Conservation (phyloP, 1,140 invertebrate species). For the Diabrotica virgifera region DNA sequence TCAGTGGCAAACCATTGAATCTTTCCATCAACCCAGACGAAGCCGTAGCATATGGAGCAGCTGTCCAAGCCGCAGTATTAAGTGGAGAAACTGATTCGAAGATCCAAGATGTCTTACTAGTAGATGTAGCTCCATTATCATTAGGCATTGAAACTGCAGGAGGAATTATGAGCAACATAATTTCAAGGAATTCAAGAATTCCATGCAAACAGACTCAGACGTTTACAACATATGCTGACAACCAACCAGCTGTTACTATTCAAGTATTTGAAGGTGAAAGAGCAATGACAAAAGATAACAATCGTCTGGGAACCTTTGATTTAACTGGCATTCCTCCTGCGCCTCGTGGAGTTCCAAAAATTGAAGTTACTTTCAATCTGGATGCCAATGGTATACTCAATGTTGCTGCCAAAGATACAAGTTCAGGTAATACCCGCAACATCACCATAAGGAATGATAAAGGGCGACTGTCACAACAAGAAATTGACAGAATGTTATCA, state of each 20-base stretch:
- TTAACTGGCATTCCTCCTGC: constrained; percentile 61
- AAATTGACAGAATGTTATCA: constrained; percentile 81
- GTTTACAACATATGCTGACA: constrained; percentile 65
- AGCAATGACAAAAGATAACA: constrained; percentile 75
- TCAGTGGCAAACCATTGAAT: constrained; percentile 51
- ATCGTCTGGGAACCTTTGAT: constrained; percentile 73
- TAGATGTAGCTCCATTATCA: constrained; percentile 56
- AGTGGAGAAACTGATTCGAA: constrained; percentile 45
- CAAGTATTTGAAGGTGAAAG: constrained; percentile 78
- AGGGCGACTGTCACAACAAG: constrained; percentile 72
- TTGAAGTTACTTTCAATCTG: constrained; percentile 67
- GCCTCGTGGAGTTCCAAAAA: constrained; percentile 61
- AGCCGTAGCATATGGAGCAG: constrained; percentile 55
- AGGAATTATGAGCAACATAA: constrained; percentile 64
- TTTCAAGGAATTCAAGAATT: constrained; percentile 61
- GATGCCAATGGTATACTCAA: constrained; percentile 71
- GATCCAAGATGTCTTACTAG: constrained; percentile 54
- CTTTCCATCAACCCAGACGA: constrained; percentile 56
- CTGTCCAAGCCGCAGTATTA: constrained; percentile 52
- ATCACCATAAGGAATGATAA: constrained; percentile 86
- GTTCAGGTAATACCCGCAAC: constrained; percentile 54
- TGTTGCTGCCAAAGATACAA: constrained; percentile 57
- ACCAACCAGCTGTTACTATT: constrained; percentile 66
- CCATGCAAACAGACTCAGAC: constrained; percentile 63
- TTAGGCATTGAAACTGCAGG: constrained; percentile 61